phyloP scores from a whole-genome alignment of 2,888 invertebrate genomes.

The Agrochola circellaris region DNA sequence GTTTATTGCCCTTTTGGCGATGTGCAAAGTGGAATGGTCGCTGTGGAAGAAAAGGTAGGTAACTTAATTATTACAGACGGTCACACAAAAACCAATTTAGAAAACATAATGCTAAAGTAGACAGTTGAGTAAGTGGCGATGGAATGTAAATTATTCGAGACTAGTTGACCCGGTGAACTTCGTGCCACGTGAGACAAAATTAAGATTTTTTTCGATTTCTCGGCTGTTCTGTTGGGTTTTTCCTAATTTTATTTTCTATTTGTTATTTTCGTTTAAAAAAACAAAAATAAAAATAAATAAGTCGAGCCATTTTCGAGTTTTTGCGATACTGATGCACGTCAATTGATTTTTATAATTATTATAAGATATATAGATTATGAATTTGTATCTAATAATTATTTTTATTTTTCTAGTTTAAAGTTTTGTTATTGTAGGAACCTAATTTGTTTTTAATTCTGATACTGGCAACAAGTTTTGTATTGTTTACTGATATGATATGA shows the following conservation, averaged over 20 bases:
- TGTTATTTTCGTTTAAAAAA: too few species aligned
- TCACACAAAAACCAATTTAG: not conserved
- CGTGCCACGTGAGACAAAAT: too few species aligned
- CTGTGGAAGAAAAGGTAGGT: conserved; percentile 76
- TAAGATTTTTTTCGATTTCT: too few species aligned
- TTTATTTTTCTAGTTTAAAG: not conserved
- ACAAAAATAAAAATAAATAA: too few species aligned
- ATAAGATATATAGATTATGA: too few species aligned
- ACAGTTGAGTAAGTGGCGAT: not conserved
- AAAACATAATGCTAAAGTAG: not conserved
- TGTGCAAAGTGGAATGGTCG: conserved; percentile 80
- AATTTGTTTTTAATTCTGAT: not conserved
- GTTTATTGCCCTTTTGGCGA: conserved; percentile 85
- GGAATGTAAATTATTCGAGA: not conserved
- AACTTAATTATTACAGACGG: not conserved
- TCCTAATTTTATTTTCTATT: too few species aligned
- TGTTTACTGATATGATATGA: not conserved
- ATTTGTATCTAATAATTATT: not conserved
- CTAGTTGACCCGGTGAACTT: too few species aligned
- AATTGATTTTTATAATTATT: too few species aligned
- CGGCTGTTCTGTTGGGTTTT: too few species aligned
- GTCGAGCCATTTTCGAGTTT: too few species aligned
- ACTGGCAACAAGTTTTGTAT: not conserved
- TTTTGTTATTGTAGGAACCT: not conserved
- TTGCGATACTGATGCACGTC: too few species aligned